phyloP scores from a whole-genome alignment of 2,888 invertebrate genomes.

The Standfussiana lucernea region DNA sequence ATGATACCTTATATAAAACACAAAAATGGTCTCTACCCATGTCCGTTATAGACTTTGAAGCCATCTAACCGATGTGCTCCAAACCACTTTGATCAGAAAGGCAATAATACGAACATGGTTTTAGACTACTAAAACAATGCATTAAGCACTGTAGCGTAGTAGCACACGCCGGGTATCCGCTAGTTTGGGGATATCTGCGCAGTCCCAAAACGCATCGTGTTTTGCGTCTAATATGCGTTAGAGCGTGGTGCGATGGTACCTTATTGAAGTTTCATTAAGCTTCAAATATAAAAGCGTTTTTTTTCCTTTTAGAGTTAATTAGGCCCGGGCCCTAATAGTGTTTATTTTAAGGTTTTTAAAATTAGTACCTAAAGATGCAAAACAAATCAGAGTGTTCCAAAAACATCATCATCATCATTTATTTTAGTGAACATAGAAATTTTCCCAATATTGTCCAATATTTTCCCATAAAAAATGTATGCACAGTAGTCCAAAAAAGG shows the following conservation, averaged over 20 bases:
- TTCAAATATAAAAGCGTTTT: neutral
- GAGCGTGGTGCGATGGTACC: neutral
- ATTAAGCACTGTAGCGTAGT: no score
- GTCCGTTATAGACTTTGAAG: no score
- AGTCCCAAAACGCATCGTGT: neutral
- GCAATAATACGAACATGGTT: no score
- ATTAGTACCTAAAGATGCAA: neutral
- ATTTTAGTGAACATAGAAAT: neutral
- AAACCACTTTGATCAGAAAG: no score
- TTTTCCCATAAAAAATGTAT: neutral
- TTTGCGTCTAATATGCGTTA: neutral
- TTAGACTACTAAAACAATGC: no score
- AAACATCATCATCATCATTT: neutral
- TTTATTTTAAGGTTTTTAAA: neutral
- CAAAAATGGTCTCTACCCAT: no score
- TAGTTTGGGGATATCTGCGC: neutral
- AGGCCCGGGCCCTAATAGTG: neutral
- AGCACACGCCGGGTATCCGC: no score
- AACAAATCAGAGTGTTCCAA: neutral
- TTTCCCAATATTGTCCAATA: neutral
- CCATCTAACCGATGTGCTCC: no score
- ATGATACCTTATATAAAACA: no score
- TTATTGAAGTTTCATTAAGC: neutral
- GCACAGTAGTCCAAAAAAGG: slow-evolving; percentile 23
- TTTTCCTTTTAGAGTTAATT: neutral